Evolutionary conservation across 2,888 invertebrate species (phyloP).

Genomic region (Watsonalla binaria): DNA sequence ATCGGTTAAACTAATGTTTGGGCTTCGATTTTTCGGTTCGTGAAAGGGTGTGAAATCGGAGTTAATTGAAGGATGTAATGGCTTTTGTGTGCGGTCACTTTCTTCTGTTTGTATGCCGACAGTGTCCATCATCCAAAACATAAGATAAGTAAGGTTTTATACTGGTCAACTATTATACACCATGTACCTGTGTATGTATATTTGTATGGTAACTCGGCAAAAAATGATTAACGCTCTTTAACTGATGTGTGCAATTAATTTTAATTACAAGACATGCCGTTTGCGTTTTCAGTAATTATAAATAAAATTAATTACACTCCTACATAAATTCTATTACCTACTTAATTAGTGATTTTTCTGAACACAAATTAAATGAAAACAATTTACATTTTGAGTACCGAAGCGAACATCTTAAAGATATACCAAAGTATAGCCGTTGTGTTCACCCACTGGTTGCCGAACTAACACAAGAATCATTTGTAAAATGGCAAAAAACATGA

Average conservation of each 20-base stretch:
- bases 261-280: constrained; percentile 41
- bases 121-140: constrained; percentile 5
- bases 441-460: background rate
- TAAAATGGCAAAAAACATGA: too few relatives aligned
- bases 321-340: constrained; percentile 44
- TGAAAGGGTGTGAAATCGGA: constrained; percentile 77
- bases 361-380: constrained; percentile 37
- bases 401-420: background rate
- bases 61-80: constrained; percentile 73
- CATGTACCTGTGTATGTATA: constrained; percentile 22
- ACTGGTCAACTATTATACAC: constrained; percentile 20
- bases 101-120: constrained; percentile 42
- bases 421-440: background rate
- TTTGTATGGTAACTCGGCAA: constrained; percentile 28
- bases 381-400: constrained; percentile 24
- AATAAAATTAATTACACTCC: constrained; percentile 39
- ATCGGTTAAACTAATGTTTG: constrained; percentile 78
- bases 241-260: constrained; percentile 40
- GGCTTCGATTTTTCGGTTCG: constrained; percentile 78
- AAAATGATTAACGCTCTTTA: constrained; percentile 34
- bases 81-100: constrained; percentile 71
- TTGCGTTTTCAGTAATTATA: constrained; percentile 34
- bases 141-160: constrained; percentile 10
- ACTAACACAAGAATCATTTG: background rate
- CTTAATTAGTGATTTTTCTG: constrained; percentile 45